Percentiles rank a stretch among this genome's conserved stretches.
phyloP scores from a whole-genome alignment of 2,888 invertebrate genomes.

The Drepanosiphum platanoidis region DNA sequence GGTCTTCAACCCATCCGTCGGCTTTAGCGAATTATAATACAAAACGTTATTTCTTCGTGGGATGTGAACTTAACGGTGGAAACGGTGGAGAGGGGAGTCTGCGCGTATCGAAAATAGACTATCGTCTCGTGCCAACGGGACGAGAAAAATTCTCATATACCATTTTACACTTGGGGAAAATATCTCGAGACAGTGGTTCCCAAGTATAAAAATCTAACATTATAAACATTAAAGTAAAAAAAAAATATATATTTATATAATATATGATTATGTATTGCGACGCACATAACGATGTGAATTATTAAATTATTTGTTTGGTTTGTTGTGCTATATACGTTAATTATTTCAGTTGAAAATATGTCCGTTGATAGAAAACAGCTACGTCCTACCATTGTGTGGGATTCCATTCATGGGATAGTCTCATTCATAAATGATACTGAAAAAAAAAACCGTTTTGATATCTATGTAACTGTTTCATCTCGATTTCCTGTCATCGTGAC shows the following conservation, averaged over 20 bases:
- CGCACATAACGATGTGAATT: not conserved
- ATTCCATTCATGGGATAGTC: conserved; percentile 24
- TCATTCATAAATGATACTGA: conserved; percentile 23
- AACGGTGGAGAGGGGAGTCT: not conserved
- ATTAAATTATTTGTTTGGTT: not conserved
- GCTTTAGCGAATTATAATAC: conserved; percentile 33
- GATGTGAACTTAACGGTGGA: not conserved
- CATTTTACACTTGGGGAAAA: conserved; percentile 44
- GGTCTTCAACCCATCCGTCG: conserved; percentile 31
- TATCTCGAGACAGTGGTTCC: conserved; percentile 43
- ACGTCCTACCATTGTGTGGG: not conserved
- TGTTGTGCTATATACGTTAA: not conserved
- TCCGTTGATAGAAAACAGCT: not conserved
- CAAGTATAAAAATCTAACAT: conserved; percentile 2
- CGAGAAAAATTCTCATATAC: conserved; percentile 20
- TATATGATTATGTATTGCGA: not conserved
- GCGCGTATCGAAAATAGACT: conserved; percentile 52
- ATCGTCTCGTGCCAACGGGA: conserved; percentile 46
- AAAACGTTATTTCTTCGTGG: conserved; percentile 36
- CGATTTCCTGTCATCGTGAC: conserved; percentile 9
- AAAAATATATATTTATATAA: not conserved
- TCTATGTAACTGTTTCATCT: not conserved
- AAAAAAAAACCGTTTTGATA: conserved; percentile 3
- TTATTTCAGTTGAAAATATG: not conserved
- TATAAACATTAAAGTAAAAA: not conserved